Evolutionary conservation across 53 echinoderm and acorn worm genomes (phyloP), one percentile per base, ranked within the genome.

Genomic region (Echinarachnius parma): DNA sequence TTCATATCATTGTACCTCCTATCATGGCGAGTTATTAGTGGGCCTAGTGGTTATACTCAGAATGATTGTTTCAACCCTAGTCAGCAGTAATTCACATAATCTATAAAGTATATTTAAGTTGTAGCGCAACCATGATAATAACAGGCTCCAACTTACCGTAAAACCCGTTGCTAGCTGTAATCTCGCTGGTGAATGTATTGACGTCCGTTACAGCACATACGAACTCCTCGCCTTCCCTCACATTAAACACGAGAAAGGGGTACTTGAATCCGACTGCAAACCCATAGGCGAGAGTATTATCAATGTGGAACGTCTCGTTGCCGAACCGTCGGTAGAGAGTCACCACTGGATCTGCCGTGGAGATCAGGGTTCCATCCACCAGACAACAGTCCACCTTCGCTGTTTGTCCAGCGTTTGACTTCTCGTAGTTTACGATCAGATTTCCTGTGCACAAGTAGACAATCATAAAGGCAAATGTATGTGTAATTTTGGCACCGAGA

Each of bases 131-230:
- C n/a, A n/a, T n/a, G n/a, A n/a, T n/a, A n/a, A n/a, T n/a, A n/a
- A n/a, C n/a, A n/a, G n/a, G n/a, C n/a, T n/a, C n/a, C 1, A 3
- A 69, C 83, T 67, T 29, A 83, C 83, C 77, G 33, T 29, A 68
- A 28, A 22, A 21, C 9, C 50, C 50, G 32, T 68, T 34, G 10
- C n/a, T 22, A 28, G 8, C 29, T 11, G 9, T 1, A 1, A 4
- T 68, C 68, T 57, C 4, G 31, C 50, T 68, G 19, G 1, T 9
- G 50, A 21, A 68, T 21, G 4, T 68, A 32, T 34, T 34, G 8
- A 68, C 68, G 48, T 68, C 68, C n/a, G 68, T 31, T 5, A 68
- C 10, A 13, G 52, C 1, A 20, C 68, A 68, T 21, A 1, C 10
- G 34, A 52, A 68, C 30, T 28, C 21, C 34, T 68, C 68, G 11